Conservation (phyloP, 2,888 invertebrate species). For the Drosophila suboccidentalis region DNA sequence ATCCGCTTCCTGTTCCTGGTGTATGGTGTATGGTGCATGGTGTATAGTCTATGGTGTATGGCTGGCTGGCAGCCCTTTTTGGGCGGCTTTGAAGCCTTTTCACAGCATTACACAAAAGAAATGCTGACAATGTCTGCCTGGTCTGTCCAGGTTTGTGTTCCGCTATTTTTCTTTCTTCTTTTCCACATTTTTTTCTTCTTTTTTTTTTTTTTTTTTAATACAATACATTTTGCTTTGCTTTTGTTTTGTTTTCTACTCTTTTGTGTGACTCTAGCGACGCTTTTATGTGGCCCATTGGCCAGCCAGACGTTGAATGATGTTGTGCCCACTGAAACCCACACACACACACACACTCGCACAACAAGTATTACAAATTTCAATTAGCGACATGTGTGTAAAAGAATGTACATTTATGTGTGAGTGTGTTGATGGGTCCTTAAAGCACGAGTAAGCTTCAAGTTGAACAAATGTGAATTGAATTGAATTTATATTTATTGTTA, state of each 20-base stretch:
- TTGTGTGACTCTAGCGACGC: slow-evolving; percentile 45
- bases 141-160: slow-evolving; percentile 62
- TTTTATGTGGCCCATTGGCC: slow-evolving; percentile 65
- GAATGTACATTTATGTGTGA: slow-evolving; percentile 3
- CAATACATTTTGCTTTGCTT: slow-evolving; percentile 2
- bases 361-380: slow-evolving; percentile 74
- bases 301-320: slow-evolving; percentile 55
- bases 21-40: slow-evolving; percentile 19
- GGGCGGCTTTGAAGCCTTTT: slow-evolving; percentile 73
- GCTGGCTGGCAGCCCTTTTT: slow-evolving; percentile 29
- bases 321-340: slow-evolving; percentile 19
- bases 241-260: slow-evolving; percentile 22
- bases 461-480: slow-evolving; percentile 19
- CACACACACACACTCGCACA: slow-evolving; percentile 10
- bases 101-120: slow-evolving; percentile 73
- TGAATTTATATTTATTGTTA: slow-evolving; percentile 14
- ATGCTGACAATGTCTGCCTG: slow-evolving; percentile 71
- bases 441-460: slow-evolving; percentile 38
- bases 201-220: not conserved
- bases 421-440: slow-evolving; percentile 32
- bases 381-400: slow-evolving; percentile 58
- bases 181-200: slow-evolving; percentile 10
- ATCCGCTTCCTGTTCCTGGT: slow-evolving; percentile 75
- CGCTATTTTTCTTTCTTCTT: slow-evolving; percentile 59
- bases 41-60: slow-evolving; percentile 9